Conservation (phyloP, 2,113 vertebrate genomes). For the Alosa alosa region DNA sequence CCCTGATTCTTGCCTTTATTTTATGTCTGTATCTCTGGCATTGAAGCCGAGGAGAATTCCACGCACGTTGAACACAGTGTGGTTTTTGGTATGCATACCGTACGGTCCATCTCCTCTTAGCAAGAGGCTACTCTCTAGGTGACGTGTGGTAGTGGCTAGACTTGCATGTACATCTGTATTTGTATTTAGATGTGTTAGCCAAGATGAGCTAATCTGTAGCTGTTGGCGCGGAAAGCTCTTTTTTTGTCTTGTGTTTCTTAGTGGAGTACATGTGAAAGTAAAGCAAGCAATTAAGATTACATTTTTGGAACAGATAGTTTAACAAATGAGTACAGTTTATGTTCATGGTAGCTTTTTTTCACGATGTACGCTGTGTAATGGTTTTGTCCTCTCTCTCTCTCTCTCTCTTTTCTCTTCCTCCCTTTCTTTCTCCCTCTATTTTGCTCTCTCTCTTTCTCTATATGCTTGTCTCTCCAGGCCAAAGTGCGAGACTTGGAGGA, state of each 20-base stretch:
- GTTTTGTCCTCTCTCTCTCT: neutral
- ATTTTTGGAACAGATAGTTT: neutral
- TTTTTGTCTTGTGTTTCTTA: neutral
- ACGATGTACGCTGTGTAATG: neutral
- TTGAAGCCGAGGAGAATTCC: slow-evolving; percentile 51
- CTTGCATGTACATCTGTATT: slow-evolving; percentile 51
- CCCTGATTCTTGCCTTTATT: slow-evolving; percentile 49
- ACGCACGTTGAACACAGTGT: slow-evolving; percentile 53
- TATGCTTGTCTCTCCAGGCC: slow-evolving; percentile 68
- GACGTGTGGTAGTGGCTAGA: slow-evolving; percentile 36
- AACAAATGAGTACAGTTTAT: neutral
- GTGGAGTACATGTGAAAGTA: neutral
- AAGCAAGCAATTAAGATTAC: neutral
- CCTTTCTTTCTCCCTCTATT: slow-evolving; percentile 3
- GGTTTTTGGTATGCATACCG: slow-evolving; percentile 50
- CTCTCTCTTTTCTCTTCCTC: slow-evolving; percentile 10
- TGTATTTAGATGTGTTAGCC: neutral
- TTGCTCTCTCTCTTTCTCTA: slow-evolving; percentile 31
- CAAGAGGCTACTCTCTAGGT: slow-evolving; percentile 31
- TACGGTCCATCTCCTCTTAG: slow-evolving; percentile 25
- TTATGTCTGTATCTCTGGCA: slow-evolving; percentile 41
- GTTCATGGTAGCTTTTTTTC: neutral
- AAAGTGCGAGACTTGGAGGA: slow-evolving; percentile 95
- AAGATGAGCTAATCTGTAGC: neutral
- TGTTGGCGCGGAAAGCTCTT: neutral